Evolutionary conservation across 2,113 vertebrate species (phyloP).

Genomic region (Rousettus leschenaultii): DNA sequence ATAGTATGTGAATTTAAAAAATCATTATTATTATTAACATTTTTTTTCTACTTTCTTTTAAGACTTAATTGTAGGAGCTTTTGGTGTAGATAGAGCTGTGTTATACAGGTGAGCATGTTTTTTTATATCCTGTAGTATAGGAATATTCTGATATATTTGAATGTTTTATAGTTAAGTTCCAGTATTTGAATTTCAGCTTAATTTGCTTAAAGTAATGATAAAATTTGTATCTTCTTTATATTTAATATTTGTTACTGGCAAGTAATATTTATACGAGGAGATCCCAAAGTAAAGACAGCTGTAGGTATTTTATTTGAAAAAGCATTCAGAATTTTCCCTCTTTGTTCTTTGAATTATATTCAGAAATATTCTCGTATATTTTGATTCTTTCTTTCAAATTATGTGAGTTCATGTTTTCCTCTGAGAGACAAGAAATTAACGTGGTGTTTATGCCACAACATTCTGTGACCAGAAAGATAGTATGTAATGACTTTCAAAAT

Average conservation of each 20-base stretch:
- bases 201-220: neutral
- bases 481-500: neutral
- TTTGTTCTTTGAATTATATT: constrained; percentile 20
- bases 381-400: neutral
- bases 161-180: neutral
- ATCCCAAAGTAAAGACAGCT: neutral
- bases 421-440: neutral
- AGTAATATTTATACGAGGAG: neutral
- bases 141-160: neutral
- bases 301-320: neutral
- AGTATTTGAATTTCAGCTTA: neutral
- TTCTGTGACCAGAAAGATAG: neutral
- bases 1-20: neutral
- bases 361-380: neutral
- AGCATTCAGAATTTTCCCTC: neutral
- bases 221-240: neutral
- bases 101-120: constrained; percentile 90
- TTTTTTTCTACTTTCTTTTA: constrained; percentile 49
- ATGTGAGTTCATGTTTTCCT: neutral
- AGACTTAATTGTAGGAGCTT: constrained; percentile 97
- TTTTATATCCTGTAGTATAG: neutral
- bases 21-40: neutral
- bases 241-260: neutral
- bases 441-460: neutral
- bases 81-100: constrained; percentile 94